These are phyloP conservation scores for Balanococcus diminutus DNA, from an alignment of 2,888 invertebrate species.

Conservation along the genomic window DNA sequence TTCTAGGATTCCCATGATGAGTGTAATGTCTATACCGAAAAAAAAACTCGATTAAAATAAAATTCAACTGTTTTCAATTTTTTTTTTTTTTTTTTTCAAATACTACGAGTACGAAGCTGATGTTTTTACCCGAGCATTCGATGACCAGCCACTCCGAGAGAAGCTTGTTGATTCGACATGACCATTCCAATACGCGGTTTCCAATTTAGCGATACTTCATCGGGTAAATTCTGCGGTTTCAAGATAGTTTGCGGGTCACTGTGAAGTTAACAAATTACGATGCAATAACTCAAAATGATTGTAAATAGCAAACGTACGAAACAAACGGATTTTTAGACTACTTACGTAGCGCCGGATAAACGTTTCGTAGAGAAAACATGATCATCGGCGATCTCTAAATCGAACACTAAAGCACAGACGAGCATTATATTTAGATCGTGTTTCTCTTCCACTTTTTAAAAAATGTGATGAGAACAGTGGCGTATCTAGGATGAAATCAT, in stretches of 20 bases:
- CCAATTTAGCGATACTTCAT: slow-evolving; percentile 74
- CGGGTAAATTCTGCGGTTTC: slow-evolving; percentile 75
- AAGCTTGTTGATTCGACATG: slow-evolving; percentile 69
- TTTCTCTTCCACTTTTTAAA: neutral
- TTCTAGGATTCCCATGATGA: slow-evolving; percentile 56
- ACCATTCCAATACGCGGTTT: slow-evolving; percentile 80
- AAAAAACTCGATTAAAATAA: neutral
- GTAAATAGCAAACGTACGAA: neutral
- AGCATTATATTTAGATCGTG: neutral
- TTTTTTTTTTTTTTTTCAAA: no score
- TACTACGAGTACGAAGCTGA: slow-evolving; percentile 60
- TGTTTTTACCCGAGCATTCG: slow-evolving; percentile 75
- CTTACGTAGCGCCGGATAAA: slow-evolving; percentile 60
- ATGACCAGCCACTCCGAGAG: slow-evolving; percentile 73
- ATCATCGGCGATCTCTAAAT: slow-evolving; percentile 74
- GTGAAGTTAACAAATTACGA: neutral
- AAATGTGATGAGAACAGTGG: no score
- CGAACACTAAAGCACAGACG: slow-evolving; percentile 67
- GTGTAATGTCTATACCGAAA: slow-evolving; percentile 60
- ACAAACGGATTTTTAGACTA: neutral
- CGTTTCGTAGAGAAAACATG: slow-evolving; percentile 79
- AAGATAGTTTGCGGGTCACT: slow-evolving; percentile 76
- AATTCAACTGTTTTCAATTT: neutral
- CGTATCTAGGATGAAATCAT: no score
- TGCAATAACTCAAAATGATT: neutral